Conservation (phyloP, 2,888 invertebrate genomes). For the Conistra vaccinii region DNA sequence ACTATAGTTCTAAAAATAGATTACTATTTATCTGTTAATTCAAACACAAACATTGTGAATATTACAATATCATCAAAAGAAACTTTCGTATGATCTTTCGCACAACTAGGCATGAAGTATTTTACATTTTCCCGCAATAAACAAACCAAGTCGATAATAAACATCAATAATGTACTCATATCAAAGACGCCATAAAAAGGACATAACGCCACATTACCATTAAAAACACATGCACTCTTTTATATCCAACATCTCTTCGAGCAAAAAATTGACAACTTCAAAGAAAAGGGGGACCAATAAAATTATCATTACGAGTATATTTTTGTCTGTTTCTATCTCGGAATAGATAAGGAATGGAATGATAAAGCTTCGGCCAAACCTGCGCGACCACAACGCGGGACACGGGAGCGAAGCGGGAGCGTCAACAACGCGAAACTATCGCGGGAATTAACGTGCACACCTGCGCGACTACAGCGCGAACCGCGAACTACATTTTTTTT, state of each 20-base stretch:
- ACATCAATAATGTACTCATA: constrained; percentile 42
- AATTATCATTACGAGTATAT: constrained; percentile 63
- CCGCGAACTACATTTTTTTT: too few relatives aligned
- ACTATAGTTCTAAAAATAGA: neutral
- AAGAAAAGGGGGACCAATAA: constrained; percentile 64
- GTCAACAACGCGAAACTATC: too few relatives aligned
- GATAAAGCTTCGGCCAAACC: too few relatives aligned
- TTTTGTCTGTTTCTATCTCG: constrained; percentile 26
- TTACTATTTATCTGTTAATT: neutral
- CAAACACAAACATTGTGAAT: neutral
- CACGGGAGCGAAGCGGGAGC: too few relatives aligned
- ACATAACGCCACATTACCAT: constrained; percentile 55
- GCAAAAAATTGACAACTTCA: constrained; percentile 57
- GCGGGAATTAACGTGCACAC: too few relatives aligned
- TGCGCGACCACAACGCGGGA: too few relatives aligned
- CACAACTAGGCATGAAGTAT: neutral
- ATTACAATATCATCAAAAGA: neutral
- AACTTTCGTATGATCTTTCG: constrained; percentile 19
- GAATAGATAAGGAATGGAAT: constrained; percentile 23
- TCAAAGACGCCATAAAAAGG: constrained; percentile 45
- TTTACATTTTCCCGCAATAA: constrained; percentile 8
- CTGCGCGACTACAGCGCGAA: too few relatives aligned
- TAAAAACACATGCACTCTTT: constrained; percentile 59
- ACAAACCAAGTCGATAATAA: constrained; percentile 23
- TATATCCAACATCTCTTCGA: constrained; percentile 35